Percentiles rank a stretch among this genome's conserved stretches.
These are phyloP conservation scores for Lycia hirtaria DNA, from an alignment of 2,888 invertebrate genomes.

Conservation along the genomic window DNA sequence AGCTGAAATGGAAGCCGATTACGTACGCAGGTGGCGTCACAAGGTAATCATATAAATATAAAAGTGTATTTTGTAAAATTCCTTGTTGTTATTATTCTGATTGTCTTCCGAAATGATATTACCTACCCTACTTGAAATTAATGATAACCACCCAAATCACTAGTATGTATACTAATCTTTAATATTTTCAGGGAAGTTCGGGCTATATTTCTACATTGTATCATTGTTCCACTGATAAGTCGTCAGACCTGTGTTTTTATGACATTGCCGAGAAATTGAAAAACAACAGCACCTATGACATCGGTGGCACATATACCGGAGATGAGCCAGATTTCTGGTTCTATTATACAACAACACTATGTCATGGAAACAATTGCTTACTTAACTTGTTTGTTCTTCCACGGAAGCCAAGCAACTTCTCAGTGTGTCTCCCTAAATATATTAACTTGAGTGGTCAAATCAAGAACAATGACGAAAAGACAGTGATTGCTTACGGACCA, in stretches of 20 bases:
- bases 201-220: slow-evolving; percentile 21
- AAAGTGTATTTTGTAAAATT: no score
- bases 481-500: slow-evolving; percentile 10
- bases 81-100: no score
- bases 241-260: slow-evolving; percentile 59
- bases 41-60: slow-evolving; percentile 6
- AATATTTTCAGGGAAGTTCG: slow-evolving; percentile 53
- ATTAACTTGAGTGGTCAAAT: slow-evolving; percentile 8
- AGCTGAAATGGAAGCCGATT: slow-evolving; percentile 22
- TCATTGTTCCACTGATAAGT: slow-evolving; percentile 58
- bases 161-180: background rate
- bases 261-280: slow-evolving; percentile 56
- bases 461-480: slow-evolving; percentile 9
- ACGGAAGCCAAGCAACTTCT: slow-evolving; percentile 56
- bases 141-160: background rate
- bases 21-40: slow-evolving; percentile 20
- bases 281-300: slow-evolving; percentile 55
- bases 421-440: slow-evolving; percentile 55
- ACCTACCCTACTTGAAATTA: no score
- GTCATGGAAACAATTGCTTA: slow-evolving; percentile 59
- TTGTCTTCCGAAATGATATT: no score
- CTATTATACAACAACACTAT: slow-evolving; percentile 59
- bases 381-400: slow-evolving; percentile 70
- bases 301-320: slow-evolving; percentile 68
- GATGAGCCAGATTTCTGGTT: slow-evolving; percentile 70